Percentiles rank a stretch among this genome's conserved stretches.
Evolutionary conservation across 2,797 vertebrate genomes (phyloP).

Genomic region (Arnoldichthys spilopterus): DNA sequence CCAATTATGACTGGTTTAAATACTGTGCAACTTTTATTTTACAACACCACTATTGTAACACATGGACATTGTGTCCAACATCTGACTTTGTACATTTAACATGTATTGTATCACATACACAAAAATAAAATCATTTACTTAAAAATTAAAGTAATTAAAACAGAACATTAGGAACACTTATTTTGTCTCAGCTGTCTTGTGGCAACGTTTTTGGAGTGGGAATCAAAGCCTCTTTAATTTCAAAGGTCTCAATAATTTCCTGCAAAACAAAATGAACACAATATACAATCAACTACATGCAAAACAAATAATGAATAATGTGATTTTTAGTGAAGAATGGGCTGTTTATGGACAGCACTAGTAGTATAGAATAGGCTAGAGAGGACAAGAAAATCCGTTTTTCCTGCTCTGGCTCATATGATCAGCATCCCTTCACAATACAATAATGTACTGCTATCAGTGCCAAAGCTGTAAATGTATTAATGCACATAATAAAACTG

Average conservation of each 20-base stretch:
- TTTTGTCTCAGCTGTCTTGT: constrained; percentile 38
- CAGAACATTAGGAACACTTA: neutral
- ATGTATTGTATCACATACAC: constrained; percentile 8
- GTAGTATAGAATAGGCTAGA: neutral
- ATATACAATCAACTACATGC: neutral
- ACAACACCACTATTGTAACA: constrained; percentile 6
- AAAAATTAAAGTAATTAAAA: constrained; percentile 14
- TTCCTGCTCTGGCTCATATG: neutral
- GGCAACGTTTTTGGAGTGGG: constrained; percentile 38
- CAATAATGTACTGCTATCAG: neutral
- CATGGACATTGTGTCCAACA: neutral
- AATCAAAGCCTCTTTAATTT: constrained; percentile 77
- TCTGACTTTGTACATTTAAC: neutral
- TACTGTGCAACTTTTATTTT: constrained; percentile 32
- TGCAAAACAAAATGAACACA: constrained; percentile 51
- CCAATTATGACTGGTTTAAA: neutral
- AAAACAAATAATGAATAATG: neutral
- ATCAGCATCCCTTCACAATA: neutral
- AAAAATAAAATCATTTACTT: constrained; percentile 11
- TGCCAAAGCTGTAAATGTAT: neutral
- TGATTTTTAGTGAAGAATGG: neutral
- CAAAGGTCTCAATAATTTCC: constrained; percentile 75
- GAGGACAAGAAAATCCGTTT: neutral
- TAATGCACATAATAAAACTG: neutral
- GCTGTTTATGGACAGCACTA: neutral